Evolutionary conservation across 2,888 invertebrate species (phyloP).

Genomic region (Atherix ibis): DNA sequence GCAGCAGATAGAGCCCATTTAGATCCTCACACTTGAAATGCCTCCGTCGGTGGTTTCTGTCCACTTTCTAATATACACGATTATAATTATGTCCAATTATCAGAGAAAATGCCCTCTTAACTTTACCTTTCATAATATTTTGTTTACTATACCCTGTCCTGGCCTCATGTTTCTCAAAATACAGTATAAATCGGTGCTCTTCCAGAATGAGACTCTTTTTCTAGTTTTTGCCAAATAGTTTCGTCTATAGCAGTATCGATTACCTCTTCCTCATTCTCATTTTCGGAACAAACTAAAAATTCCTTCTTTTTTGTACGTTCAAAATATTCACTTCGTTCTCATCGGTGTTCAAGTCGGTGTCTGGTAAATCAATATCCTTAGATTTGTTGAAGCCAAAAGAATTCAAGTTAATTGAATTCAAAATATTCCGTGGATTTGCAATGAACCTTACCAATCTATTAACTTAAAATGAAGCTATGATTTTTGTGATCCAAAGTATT

Average conservation of each 20-base stretch:
- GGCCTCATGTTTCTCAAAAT: neutral
- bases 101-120: neutral
- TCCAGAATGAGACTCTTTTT: neutral
- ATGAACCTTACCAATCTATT: too few relatives aligned
- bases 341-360: neutral
- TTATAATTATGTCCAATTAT: neutral
- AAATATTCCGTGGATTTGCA: too few relatives aligned
- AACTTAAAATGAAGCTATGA: too few relatives aligned
- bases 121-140: too few relatives aligned
- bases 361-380: too few relatives aligned
- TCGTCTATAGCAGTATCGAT: neutral
- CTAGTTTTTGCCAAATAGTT: neutral
- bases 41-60: constrained; percentile 1
- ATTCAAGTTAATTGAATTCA: too few relatives aligned
- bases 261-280: neutral
- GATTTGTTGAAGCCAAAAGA: too few relatives aligned
- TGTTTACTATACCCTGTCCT: neutral
- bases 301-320: neutral
- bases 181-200: neutral
- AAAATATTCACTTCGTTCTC: neutral
- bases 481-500: too few relatives aligned
- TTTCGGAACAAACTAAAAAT: neutral
- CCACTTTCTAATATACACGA: neutral
- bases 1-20: constrained; percentile 1
- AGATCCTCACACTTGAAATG: neutral